Conservation (phyloP, 2,113 vertebrate genomes). For the Brevimyrus niger region DNA sequence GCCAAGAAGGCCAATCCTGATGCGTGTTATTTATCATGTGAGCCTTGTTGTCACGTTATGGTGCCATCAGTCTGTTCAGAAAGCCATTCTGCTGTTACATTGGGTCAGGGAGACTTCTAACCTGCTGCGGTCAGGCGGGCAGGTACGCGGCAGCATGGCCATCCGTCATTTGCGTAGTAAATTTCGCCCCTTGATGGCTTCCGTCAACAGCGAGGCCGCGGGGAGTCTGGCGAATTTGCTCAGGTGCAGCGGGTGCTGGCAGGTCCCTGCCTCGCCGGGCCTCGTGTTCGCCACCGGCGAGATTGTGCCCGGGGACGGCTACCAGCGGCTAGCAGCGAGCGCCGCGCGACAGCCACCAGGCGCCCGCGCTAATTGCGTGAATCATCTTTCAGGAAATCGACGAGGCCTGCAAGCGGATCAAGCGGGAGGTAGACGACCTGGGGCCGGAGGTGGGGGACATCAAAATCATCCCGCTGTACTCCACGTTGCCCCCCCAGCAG, state of each 20-base stretch:
- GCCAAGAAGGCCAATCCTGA: background rate
- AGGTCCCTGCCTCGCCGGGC: background rate
- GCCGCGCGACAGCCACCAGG: background rate
- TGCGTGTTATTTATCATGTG: background rate
- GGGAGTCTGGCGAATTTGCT: background rate
- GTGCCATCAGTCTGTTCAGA: background rate
- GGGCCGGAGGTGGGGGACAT: conserved; percentile 92
- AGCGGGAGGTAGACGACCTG: conserved; percentile 89
- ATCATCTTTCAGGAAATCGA: conserved; percentile 81
- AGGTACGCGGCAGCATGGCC: background rate
- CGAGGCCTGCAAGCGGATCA: conserved; percentile 96
- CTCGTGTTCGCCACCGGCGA: background rate
- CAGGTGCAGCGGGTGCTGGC: background rate
- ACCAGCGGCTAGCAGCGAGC: background rate
- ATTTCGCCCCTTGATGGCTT: background rate
- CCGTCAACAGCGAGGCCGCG: background rate
- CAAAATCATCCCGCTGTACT: conserved; percentile 96
- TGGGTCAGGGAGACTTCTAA: conserved; percentile 2
- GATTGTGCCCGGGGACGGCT: background rate
- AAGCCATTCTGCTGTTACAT: background rate
- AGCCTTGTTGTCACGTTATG: background rate
- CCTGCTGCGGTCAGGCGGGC: background rate
- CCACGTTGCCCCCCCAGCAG: conserved; percentile 89
- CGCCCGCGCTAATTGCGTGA: conserved; percentile 22
- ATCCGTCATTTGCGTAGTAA: background rate